Conservation (phyloP, 2,797 vertebrate species). For the Trichosurus vulpecula region DNA sequence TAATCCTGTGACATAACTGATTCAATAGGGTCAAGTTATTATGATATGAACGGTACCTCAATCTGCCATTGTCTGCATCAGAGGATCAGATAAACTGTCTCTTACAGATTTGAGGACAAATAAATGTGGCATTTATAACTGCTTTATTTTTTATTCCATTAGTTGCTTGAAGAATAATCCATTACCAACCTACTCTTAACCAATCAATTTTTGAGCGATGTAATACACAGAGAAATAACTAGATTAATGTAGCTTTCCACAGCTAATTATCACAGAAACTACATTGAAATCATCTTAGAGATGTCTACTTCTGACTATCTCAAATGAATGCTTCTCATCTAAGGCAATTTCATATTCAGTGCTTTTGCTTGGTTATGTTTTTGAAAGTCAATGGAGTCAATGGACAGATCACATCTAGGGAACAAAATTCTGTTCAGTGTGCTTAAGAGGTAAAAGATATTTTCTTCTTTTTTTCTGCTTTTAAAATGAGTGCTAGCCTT, state of each 20-base stretch:
- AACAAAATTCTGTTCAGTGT: not conserved
- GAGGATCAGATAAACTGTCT: not conserved
- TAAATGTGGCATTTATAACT: conserved; percentile 1
- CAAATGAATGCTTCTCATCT: conserved; percentile 12
- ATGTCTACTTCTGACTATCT: conserved; percentile 29
- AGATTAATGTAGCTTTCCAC: conserved; percentile 8
- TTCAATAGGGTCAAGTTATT: not conserved
- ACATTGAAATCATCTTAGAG: conserved; percentile 29
- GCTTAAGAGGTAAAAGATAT: not conserved
- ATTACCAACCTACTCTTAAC: not conserved
- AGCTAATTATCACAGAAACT: conserved; percentile 18
- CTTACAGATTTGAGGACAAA: conserved; percentile 24
- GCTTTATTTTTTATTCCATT: not conserved
- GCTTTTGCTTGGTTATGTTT: conserved; percentile 1
- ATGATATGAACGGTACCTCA: not conserved
- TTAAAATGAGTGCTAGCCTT: conserved; percentile 11
- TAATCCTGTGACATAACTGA: not conserved
- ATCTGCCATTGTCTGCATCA: not conserved
- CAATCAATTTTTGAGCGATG: conserved; percentile 28
- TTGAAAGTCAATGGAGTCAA: conserved; percentile 2
- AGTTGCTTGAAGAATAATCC: conserved; percentile 28
- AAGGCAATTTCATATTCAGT: not conserved
- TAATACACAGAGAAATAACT: conserved; percentile 21
- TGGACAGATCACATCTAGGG: conserved; percentile 5
- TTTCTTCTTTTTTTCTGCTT: conserved; percentile 31